Evolutionary conservation across 92 coral and sea anemone genomes (phyloP).

Genomic region (Nematostella vectensis): DNA sequence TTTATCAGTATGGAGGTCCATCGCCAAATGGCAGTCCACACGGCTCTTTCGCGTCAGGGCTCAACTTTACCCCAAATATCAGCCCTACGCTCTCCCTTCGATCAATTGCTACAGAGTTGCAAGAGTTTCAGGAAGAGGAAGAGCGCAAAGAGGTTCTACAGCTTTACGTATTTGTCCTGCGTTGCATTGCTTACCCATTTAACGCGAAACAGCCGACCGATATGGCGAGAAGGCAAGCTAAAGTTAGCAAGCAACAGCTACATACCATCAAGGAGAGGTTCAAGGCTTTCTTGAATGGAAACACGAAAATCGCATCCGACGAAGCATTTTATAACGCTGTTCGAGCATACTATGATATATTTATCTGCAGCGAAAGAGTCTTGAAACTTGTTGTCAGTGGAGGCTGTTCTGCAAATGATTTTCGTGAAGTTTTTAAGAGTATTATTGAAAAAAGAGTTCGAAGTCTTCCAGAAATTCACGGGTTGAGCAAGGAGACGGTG

Average conservation of each 20-base stretch:
- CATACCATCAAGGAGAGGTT: constrained; percentile 68
- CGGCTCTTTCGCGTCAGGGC: constrained; percentile 52
- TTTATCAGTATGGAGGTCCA: constrained; percentile 1
- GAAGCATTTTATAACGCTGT: constrained; percentile 90
- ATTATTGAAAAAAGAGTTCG: constrained; percentile 91
- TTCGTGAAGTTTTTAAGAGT: constrained; percentile 85
- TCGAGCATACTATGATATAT: constrained; percentile 67
- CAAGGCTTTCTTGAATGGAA: constrained; percentile 69
- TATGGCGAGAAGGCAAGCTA: constrained; percentile 72
- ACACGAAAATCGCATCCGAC: constrained; percentile 80
- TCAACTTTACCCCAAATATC: constrained; percentile 13
- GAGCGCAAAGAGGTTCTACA: constrained; percentile 81
- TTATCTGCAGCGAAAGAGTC: constrained; percentile 85
- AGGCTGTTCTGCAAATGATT: constrained; percentile 87
- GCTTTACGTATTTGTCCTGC: constrained; percentile 79
- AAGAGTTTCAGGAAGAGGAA: constrained; percentile 59
- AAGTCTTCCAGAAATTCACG: constrained; percentile 72
- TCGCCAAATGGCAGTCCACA: constrained; percentile 53
- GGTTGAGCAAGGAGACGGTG: constrained; percentile 89
- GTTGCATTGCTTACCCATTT: constrained; percentile 85
- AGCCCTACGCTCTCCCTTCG: constrained; percentile 82
- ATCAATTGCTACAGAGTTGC: constrained; percentile 45
- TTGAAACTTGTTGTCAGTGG: constrained; percentile 84
- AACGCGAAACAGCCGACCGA: constrained; percentile 97
- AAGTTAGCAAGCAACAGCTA: constrained; percentile 76